Evolutionary conservation across 2,888 invertebrate genomes (phyloP).

Genomic region (Philaethria dido): DNA sequence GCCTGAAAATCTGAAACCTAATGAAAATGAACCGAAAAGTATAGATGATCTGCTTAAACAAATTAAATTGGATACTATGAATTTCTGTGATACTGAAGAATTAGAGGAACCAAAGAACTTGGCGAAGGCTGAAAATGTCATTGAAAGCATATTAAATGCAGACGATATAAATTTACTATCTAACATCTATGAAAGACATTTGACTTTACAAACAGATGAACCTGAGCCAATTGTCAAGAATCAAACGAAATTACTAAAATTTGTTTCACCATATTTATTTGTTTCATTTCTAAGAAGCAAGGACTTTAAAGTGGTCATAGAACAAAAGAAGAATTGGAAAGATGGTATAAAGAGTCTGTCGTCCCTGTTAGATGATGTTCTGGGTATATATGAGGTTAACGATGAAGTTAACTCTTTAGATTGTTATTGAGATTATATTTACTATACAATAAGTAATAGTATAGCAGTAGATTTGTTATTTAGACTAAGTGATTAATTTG

Average conservation of each 20-base stretch:
- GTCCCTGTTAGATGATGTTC: slow-evolving; percentile 89
- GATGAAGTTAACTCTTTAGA: slow-evolving; percentile 86
- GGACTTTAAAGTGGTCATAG: slow-evolving; percentile 85
- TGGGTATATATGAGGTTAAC: slow-evolving; percentile 83
- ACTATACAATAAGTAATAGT: background rate
- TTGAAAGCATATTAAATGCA: slow-evolving; percentile 86
- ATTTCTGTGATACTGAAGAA: slow-evolving; percentile 47
- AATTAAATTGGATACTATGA: slow-evolving; percentile 55
- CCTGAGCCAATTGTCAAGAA: slow-evolving; percentile 48
- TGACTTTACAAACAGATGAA: slow-evolving; percentile 60
- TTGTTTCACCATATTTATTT: slow-evolving; percentile 84
- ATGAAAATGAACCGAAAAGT: slow-evolving; percentile 54
- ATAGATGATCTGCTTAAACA: slow-evolving; percentile 58
- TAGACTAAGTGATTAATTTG: slow-evolving; percentile 1
- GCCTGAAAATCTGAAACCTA: slow-evolving; percentile 56
- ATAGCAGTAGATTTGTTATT: slow-evolving; percentile 2
- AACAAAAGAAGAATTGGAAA: slow-evolving; percentile 87
- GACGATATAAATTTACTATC: slow-evolving; percentile 86
- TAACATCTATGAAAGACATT: slow-evolving; percentile 84
- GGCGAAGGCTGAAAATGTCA: slow-evolving; percentile 77
- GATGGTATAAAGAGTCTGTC: slow-evolving; percentile 86
- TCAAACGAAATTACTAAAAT: slow-evolving; percentile 57
- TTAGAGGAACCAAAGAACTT: slow-evolving; percentile 49
- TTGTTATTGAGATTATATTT: slow-evolving; percentile 83
- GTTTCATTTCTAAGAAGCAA: slow-evolving; percentile 80